Base-by-base conservation (phyloP, 2,888 invertebrate species). In the Strigamia transsilvanica region DNA sequence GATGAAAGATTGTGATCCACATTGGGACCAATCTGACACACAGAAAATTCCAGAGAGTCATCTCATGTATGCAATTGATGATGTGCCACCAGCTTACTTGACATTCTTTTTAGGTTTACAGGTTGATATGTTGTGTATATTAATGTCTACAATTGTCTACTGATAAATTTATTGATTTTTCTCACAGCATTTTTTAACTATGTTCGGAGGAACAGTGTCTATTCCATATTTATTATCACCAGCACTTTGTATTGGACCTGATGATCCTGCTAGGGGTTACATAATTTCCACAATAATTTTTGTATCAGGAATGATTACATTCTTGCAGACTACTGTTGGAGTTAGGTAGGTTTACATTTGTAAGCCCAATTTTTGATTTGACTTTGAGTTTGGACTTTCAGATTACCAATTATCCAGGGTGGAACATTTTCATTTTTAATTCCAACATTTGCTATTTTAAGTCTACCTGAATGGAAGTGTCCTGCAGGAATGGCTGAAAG, bases 201-300 rank as follows among this genome's bases (percentile, higher is more conserved):
- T 85, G 85, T 84, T 85, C 38, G 85, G 85, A 2, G 82, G 83
- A 15, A 85, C 85, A 1, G 82, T 85, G 6, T 80, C 85, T 42
- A 85, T 85, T 34, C 85, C 85, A 0, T 85, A 84, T 79, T 82
- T 87, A 3, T 83, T 85, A 12, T 83, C 84, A 12, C 85, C 85
- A 0, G 80, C 83, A 1, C 42, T 85, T 79, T 85, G 85, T 82
- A 85, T 85, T 73, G 84, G 83, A 79, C 92, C 93, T 84, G 91
- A 92, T 61, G 93, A 94, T 87, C 93, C 93, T 0, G 91, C 92
- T 83, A 89, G 93, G 77, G 93, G 93, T 84, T 91, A 93, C 86
- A 93, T 94, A 82, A 93, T 94, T 84, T 93, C 93, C 0, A 94
- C 94, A 0, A 94, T 94, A 92, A 93, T 94, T 84, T 93, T 94